Evolutionary conservation across 30 jellyfish, hydroid and myxozoan genomes (phyloP).

Genomic region (Catostylus mosaicus): DNA sequence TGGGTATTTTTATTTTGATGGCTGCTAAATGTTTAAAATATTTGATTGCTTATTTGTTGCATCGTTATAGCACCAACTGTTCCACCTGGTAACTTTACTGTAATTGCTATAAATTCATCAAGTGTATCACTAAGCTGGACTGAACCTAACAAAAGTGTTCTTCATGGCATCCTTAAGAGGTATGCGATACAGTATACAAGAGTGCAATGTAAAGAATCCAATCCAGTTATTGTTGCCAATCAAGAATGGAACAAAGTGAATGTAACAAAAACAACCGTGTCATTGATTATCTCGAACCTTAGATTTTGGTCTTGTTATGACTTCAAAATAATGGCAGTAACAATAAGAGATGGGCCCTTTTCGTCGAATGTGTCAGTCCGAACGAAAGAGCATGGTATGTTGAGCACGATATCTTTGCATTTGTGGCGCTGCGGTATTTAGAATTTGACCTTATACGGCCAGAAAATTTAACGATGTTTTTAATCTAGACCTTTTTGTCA

Average conservation of each 20-base stretch:
- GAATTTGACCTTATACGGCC: no score
- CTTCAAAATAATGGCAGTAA: slow-evolving; percentile 23
- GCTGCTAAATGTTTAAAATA: no score
- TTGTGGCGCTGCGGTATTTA: no score
- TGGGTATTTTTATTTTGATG: no score
- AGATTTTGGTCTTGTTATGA: slow-evolving; percentile 15
- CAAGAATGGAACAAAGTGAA: neutral
- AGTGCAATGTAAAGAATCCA: neutral
- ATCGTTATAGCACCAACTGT: slow-evolving; percentile 42
- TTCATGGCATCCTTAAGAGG: slow-evolving; percentile 29
- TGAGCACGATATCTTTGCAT: no score
- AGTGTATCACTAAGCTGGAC: slow-evolving; percentile 18
- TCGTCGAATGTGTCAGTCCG: neutral
- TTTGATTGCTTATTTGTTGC: no score
- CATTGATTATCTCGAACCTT: neutral
- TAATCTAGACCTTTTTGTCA: no score
- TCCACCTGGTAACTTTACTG: slow-evolving; percentile 18
- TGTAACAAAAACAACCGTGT: neutral
- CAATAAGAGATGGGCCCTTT: slow-evolving; percentile 15
- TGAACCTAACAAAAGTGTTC: neutral
- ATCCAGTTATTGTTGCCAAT: neutral
- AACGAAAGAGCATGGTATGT: neutral
- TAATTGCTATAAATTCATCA: neutral
- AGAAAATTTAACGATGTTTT: no score
- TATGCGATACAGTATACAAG: slow-evolving; percentile 17